A percentile compares a stretch with the other conserved stretches of the same genome.
Conservation (phyloP, 2,113 vertebrate genomes). For the Sapajus apella region DNA sequence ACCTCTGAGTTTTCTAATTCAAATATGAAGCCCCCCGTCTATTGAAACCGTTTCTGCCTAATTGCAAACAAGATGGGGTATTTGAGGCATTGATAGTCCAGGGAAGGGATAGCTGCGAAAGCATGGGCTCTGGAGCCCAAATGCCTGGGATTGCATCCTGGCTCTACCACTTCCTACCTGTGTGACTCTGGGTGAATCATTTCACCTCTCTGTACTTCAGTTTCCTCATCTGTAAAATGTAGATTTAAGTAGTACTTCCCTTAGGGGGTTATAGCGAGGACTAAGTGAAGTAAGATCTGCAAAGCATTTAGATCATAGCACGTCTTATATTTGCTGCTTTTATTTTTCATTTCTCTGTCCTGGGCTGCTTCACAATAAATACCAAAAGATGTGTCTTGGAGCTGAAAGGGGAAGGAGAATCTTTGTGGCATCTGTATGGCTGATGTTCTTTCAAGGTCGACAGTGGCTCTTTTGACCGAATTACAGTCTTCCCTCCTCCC, state of each 20-base stretch:
- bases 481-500: neutral
- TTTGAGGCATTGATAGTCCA: neutral
- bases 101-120: neutral
- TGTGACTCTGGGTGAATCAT: too few relatives aligned
- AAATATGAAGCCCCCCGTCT: neutral
- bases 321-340: neutral
- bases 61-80: neutral
- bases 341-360: neutral
- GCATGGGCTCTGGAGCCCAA: neutral
- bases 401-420: neutral
- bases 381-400: neutral
- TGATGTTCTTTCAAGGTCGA: neutral
- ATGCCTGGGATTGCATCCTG: neutral
- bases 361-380: neutral
- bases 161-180: neutral
- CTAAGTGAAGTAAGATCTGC: neutral
- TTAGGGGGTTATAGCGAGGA: neutral
- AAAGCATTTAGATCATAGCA: neutral
- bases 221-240: neutral
- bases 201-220: neutral
- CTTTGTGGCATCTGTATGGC: neutral
- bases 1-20: neutral
- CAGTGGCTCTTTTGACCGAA: neutral
- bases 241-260: neutral
- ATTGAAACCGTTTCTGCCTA: neutral